A percentile compares a stretch with the other conserved stretches of the same genome.
Conservation (phyloP, 2,113 vertebrate genomes). For the Sinosuthora webbiana region DNA sequence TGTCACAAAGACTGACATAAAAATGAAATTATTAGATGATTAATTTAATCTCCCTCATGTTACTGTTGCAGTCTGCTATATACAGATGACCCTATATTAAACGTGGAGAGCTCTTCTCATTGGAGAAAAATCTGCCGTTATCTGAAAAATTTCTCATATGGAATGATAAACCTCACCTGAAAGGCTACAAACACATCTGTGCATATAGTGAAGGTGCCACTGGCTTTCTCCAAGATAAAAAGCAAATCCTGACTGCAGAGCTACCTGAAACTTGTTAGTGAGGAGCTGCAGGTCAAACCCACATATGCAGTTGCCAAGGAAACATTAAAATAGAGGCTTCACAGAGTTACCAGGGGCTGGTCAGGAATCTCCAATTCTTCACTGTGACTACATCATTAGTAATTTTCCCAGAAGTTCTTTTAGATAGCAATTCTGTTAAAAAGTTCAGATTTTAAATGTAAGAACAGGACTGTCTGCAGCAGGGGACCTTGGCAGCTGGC, state of each 20-base stretch:
- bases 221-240: background rate
- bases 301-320: background rate
- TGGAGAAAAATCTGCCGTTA: background rate
- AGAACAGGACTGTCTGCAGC: background rate
- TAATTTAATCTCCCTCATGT: background rate
- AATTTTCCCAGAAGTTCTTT: background rate
- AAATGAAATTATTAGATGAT: background rate
- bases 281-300: slow-evolving; percentile 13
- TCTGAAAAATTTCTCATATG: background rate
- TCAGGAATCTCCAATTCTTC: background rate
- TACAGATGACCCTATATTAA: background rate
- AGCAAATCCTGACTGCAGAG: background rate
- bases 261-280: background rate
- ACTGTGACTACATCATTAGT: background rate
- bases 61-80: background rate
- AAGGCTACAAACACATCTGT: background rate
- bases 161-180: background rate
- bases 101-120: background rate
- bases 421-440: background rate
- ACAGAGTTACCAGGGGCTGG: background rate
- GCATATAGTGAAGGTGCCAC: background rate
- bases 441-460: background rate
- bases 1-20: background rate
- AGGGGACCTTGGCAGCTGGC: background rate
- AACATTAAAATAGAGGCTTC: background rate